Evolutionary conservation across 92 coral and sea anemone species (phyloP), one percentile per base, ranked within the genome.

Genomic region (Plumapathes pennacea): DNA sequence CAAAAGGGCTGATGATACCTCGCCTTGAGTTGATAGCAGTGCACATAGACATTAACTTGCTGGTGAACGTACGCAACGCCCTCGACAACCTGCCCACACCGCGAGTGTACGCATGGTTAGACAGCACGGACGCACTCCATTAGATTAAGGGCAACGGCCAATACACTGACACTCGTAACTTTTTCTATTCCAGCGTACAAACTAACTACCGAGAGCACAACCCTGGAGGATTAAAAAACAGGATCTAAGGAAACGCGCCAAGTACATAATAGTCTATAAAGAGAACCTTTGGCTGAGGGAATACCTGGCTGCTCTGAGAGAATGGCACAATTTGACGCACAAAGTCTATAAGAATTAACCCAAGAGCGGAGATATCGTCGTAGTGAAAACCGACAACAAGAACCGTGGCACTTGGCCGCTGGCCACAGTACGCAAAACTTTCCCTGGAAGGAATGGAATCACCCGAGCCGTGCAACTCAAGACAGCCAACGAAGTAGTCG

Each of bases 401-500:
- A 68, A 68, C 45, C 30, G 48, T 3, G 75, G 65, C 15, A 54
- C 44, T 25, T 68, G 65, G 65, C 65, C 64, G 19, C 62, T 67
- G 34, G 74, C 63, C 33, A 54, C 45, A 17, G 52, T 44, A 37
- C 46, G 57, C 34, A 46, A 5, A 12, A 46, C 24, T 32, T 60
- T 27, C 56, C 27, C 38, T 21, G 55, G 68, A 26, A 60, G 21
- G 32, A 54, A 60, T 45, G 68, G 68, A 2, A 46, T 44, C 2
- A 5, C 45, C 25, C 56, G 56, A 13, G 30, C 28, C 3, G 42
- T 58, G 34, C 32, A 58, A 28, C 66, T 58, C 23, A 39, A 28
- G 32, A 58, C 66, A 33, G n/a, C n/a, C n/a, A n/a, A n/a, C n/a
- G n/a, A n/a, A n/a, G n/a, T n/a, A n/a, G n/a, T n/a, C n/a, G n/a